Percentiles rank a stretch among this genome's conserved stretches.
These are phyloP conservation scores for Raja brachyura DNA, from an alignment of 2,113 vertebrate species.

Conservation along the genomic window DNA sequence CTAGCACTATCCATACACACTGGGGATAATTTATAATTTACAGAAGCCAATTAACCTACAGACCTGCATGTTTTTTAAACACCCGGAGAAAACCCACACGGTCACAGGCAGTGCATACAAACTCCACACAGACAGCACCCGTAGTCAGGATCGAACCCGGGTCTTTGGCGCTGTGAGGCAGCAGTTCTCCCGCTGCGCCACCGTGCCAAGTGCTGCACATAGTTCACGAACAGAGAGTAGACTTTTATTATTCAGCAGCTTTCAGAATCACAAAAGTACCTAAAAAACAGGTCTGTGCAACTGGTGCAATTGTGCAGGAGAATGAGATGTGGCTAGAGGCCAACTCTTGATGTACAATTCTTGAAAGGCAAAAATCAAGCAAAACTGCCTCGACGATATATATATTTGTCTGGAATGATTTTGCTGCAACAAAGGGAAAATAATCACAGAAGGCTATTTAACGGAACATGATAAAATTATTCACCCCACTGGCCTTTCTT, in stretches of 20 bases:
- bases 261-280: background rate
- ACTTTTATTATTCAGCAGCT: background rate
- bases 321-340: background rate
- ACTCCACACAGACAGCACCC: too few relatives aligned
- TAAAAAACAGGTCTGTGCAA: background rate
- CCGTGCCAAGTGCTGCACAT: too few relatives aligned
- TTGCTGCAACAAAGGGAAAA: background rate
- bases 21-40: too few relatives aligned
- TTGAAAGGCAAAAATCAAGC: background rate
- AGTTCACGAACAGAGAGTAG: background rate
- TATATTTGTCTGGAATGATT: conserved; percentile 4
- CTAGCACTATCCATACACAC: too few relatives aligned
- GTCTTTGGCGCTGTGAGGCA: too few relatives aligned
- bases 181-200: too few relatives aligned
- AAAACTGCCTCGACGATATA: background rate
- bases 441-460: background rate
- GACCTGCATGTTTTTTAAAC: too few relatives aligned
- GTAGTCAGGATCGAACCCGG: too few relatives aligned
- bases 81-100: too few relatives aligned
- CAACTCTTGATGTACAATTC: background rate
- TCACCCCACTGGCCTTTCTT: background rate
- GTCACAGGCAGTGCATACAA: too few relatives aligned
- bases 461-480: conserved; percentile 4
- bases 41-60: too few relatives aligned
- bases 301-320: background rate